These are phyloP conservation scores for Morpho achilles DNA, from an alignment of 2,888 invertebrate species.

Conservation along the genomic window DNA sequence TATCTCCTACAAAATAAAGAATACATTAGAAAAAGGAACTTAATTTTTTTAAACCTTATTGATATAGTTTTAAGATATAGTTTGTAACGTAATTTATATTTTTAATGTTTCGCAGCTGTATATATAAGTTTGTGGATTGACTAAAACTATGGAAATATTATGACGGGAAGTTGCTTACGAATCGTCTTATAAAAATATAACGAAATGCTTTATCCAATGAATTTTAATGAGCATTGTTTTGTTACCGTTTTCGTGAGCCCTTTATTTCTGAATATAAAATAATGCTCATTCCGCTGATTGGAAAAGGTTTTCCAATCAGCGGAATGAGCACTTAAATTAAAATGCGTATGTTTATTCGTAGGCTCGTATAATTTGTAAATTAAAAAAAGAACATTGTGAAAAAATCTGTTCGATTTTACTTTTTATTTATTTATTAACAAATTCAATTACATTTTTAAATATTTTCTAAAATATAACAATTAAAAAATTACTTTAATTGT, in stretches of 20 bases:
- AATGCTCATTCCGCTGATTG: slow-evolving; percentile 7
- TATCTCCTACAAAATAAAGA: slow-evolving; percentile 20
- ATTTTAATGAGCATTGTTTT: slow-evolving; percentile 51
- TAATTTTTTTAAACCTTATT: slow-evolving; percentile 8
- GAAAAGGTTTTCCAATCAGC: background rate
- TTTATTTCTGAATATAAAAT: slow-evolving; percentile 26
- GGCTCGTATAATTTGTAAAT: no score
- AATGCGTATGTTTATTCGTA: no score
- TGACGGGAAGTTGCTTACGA: slow-evolving; percentile 67
- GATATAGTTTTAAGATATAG: slow-evolving; percentile 11
- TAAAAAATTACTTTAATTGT: no score
- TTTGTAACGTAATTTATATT: slow-evolving; percentile 3
- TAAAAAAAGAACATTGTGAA: no score
- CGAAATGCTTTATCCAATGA: slow-evolving; percentile 43
- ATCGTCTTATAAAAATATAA: slow-evolving; percentile 56
- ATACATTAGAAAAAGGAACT: background rate
- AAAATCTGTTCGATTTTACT: no score
- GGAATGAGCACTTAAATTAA: no score
- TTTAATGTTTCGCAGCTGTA: slow-evolving; percentile 1
- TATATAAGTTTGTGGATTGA: slow-evolving; percentile 21
- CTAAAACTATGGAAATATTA: slow-evolving; percentile 68
- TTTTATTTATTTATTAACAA: no score
- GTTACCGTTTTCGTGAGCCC: slow-evolving; percentile 25
- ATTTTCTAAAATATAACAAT: background rate
- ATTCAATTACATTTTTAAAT: background rate